Evolutionary conservation across 2,888 invertebrate genomes (phyloP).

Genomic region (Steinernema scapterisci): DNA sequence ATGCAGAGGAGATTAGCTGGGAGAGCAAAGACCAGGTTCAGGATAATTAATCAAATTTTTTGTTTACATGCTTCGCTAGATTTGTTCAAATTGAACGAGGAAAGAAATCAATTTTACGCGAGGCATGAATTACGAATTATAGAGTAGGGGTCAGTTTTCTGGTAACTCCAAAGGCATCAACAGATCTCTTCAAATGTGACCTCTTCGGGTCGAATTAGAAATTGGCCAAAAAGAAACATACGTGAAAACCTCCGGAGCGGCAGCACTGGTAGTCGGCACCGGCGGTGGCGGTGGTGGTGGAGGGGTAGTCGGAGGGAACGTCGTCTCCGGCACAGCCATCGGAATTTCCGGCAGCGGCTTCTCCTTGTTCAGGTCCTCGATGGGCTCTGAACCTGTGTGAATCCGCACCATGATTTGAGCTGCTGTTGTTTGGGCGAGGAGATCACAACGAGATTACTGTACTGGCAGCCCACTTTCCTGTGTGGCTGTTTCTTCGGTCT

Average conservation of each 20-base stretch:
- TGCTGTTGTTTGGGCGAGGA: not conserved
- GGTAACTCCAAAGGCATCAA: no score
- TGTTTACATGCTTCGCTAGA: no score
- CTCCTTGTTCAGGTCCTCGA: conserved; percentile 50
- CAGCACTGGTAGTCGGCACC: conserved; percentile 1
- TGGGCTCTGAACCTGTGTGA: conserved; percentile 34
- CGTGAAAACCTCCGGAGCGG: conserved; percentile 24
- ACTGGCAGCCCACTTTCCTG: no score
- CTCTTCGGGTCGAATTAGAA: no score
- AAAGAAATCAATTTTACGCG: no score
- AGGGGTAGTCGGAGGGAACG: conserved; percentile 34
- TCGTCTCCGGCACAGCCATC: conserved; percentile 44
- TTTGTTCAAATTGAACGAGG: no score
- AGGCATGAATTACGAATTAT: no score
- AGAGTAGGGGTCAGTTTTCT: no score
- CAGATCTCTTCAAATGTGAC: not conserved
- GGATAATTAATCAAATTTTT: no score
- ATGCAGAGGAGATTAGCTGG: no score
- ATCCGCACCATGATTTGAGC: conserved; percentile 18
- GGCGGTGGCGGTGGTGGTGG: conserved; percentile 26
- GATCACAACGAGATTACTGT: not conserved
- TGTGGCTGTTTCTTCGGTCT: no score
- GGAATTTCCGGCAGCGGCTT: conserved; percentile 48
- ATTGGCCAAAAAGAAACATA: not conserved
- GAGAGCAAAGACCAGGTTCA: no score